These are phyloP conservation scores for Propithecus deckenii DNA, from an alignment of 2,797 vertebrate genomes.

Conservation along the genomic window DNA sequence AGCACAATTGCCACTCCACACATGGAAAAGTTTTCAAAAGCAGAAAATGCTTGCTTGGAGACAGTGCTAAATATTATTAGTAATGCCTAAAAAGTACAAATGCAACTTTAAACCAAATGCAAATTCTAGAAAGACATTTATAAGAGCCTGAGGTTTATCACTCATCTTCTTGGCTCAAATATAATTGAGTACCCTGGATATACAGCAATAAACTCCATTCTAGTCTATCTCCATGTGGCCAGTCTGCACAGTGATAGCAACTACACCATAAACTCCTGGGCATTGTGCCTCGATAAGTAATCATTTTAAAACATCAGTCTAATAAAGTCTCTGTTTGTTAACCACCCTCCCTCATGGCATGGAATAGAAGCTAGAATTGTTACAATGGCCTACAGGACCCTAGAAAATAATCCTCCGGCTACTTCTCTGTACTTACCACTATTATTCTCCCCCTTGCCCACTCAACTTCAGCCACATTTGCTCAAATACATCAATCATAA, in stretches of 20 bases:
- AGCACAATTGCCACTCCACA: not conserved
- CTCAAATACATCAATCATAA: not conserved
- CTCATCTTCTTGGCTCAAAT: not conserved
- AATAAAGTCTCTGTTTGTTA: not conserved
- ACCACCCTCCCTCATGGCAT: not conserved
- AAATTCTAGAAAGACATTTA: slow-evolving; percentile 23
- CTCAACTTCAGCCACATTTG: not conserved
- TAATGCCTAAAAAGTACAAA: not conserved
- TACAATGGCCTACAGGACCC: not conserved
- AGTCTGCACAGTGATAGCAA: not conserved
- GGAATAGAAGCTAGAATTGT: not conserved
- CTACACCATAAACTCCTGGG: not conserved
- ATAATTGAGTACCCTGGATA: not conserved
- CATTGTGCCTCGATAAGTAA: not conserved
- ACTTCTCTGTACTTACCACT: not conserved
- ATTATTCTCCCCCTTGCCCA: not conserved
- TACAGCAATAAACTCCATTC: not conserved
- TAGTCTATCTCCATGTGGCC: not conserved
- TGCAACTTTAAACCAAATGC: slow-evolving; percentile 6
- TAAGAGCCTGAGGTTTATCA: not conserved
- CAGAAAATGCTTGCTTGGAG: not conserved
- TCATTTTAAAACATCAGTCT: not conserved
- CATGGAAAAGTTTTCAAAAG: slow-evolving; percentile 18
- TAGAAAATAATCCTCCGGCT: not conserved
- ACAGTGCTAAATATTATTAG: not conserved